Evolutionary conservation across 2,888 invertebrate genomes (phyloP).

Genomic region (Ormyrus nitidulus): DNA sequence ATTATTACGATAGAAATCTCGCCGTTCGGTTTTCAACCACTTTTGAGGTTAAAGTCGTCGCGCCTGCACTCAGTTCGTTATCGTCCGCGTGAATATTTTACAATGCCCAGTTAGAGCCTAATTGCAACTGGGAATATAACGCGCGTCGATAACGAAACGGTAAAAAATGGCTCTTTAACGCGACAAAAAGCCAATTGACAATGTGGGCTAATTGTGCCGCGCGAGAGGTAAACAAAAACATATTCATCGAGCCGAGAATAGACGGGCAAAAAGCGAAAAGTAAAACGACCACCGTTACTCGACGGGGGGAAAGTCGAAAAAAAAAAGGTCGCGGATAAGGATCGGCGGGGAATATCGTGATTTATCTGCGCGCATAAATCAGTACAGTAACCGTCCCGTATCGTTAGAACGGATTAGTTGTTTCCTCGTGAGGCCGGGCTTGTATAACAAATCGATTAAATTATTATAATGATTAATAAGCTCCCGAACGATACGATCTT

Average conservation of each 20-base stretch:
- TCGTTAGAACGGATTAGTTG: constrained; percentile 20
- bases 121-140: no score
- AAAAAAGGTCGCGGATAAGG: neutral
- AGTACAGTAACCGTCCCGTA: constrained; percentile 1
- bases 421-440: neutral
- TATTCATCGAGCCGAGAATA: neutral
- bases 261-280: neutral
- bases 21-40: no score
- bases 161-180: neutral
- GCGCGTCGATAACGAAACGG: neutral
- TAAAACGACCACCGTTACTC: constrained; percentile 2
- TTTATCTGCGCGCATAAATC: constrained; percentile 45
- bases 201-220: neutral
- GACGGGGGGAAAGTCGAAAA: neutral
- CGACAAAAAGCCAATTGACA: neutral
- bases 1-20: no score
- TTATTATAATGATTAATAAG: constrained; percentile 35
- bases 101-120: no score
- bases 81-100: no score
- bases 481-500: constrained; percentile 14
- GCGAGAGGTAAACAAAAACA: neutral
- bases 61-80: no score
- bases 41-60: no score
- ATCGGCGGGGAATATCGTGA: constrained; percentile 17
- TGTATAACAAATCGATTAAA: constrained; percentile 28